A percentile compares a stretch with the other conserved stretches of the same genome.
Evolutionary conservation across 2,113 vertebrate species (phyloP).

Genomic region (Excalfactoria chinensis): DNA sequence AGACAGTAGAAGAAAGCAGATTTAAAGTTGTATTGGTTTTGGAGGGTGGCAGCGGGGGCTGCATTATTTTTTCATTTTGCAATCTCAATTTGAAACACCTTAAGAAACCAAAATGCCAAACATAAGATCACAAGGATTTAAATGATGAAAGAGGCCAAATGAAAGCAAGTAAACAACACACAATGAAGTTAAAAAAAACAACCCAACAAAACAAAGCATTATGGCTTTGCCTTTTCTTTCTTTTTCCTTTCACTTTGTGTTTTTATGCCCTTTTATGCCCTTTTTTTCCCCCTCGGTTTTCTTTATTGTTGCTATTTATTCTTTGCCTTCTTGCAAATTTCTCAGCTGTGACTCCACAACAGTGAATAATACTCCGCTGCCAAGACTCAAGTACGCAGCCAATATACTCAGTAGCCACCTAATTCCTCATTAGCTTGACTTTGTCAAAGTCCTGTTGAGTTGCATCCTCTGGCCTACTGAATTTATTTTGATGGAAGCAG

Average conservation of each 20-base stretch:
- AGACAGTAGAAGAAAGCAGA: not conserved
- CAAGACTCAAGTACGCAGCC: not conserved
- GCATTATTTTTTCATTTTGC: not conserved
- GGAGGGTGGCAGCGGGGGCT: not conserved
- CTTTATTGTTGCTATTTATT: not conserved
- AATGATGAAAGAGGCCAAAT: slow-evolving; percentile 45
- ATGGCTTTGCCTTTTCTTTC: not conserved
- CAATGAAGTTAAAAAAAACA: not conserved
- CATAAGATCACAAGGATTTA: slow-evolving; percentile 37
- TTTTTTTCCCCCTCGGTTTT: not conserved
- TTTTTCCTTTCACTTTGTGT: not conserved
- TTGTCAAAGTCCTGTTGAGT: not conserved
- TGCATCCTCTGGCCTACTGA: not conserved
- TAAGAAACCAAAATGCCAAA: slow-evolving; percentile 24
- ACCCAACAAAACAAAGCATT: not conserved
- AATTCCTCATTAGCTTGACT: not conserved
- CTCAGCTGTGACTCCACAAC: not conserved
- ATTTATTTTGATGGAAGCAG: not conserved
- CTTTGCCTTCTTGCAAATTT: not conserved
- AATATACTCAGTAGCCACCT: not conserved
- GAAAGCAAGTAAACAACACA: slow-evolving; percentile 1
- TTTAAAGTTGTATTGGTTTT: not conserved
- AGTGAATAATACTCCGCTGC: not conserved
- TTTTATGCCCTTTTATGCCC: not conserved
- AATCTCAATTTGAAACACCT: not conserved